Evolutionary conservation across 2,797 vertebrate genomes (phyloP).

Genomic region (Neoniphon sammara): DNA sequence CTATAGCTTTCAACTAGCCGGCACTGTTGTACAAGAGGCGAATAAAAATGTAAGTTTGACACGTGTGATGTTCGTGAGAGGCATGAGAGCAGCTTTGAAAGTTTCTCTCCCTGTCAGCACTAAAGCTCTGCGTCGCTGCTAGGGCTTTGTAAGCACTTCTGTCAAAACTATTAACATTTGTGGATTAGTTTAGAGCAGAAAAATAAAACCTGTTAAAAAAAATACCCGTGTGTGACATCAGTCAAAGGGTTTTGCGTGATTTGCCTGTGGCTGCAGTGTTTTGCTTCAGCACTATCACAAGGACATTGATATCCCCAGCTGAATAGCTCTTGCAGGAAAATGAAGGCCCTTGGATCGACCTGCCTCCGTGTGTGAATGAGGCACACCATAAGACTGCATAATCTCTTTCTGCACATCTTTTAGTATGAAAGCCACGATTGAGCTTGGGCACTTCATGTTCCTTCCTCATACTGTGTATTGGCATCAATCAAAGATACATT

Average conservation of each 20-base stretch:
- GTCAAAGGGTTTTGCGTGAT: constrained; percentile 26
- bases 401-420: neutral
- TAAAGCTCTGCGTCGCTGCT: constrained; percentile 44
- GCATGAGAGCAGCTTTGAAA: constrained; percentile 59
- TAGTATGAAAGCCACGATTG: neutral
- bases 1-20: constrained; percentile 35
- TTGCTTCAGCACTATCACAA: constrained; percentile 43
- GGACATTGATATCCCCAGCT: constrained; percentile 50
- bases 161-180: constrained; percentile 79
- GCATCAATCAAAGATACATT: neutral
- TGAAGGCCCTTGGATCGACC: constrained; percentile 53
- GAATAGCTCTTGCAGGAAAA: constrained; percentile 43
- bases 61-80: constrained; percentile 62
- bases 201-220: constrained; percentile 28
- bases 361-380: constrained; percentile 31
- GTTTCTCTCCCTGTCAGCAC: constrained; percentile 70
- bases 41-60: constrained; percentile 65
- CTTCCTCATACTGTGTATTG: neutral
- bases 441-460: neutral
- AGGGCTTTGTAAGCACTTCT: constrained; percentile 76
- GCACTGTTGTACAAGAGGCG: constrained; percentile 17
- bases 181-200: constrained; percentile 60
- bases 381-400: constrained; percentile 5
- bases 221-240: constrained; percentile 18
- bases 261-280: constrained; percentile 35